Conservation (phyloP, 2,113 vertebrate species). For the Lanius ludovicianus region DNA sequence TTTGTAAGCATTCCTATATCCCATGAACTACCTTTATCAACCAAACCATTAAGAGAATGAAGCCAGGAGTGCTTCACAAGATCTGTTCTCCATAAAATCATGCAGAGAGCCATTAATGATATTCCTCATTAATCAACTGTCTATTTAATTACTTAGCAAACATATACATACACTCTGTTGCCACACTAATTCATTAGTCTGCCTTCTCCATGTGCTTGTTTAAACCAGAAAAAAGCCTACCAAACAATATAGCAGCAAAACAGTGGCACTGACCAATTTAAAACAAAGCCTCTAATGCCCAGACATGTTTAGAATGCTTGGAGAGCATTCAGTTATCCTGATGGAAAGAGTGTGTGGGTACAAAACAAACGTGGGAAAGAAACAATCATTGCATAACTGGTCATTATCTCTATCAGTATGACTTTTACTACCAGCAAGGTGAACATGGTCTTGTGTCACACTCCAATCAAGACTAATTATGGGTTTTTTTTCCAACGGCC, state of each 20-base stretch:
- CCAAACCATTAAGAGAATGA: not conserved
- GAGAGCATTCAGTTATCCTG: not conserved
- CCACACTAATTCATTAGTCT: not conserved
- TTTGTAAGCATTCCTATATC: not conserved
- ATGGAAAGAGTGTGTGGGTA: not conserved
- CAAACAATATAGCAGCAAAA: not conserved
- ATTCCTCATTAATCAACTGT: not conserved
- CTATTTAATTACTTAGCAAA: not conserved
- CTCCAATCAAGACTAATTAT: not conserved
- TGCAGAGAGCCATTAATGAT: not conserved
- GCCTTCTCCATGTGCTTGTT: not conserved
- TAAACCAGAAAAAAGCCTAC: not conserved
- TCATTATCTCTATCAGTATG: not conserved
- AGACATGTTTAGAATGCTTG: not conserved
- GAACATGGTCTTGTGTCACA: not conserved
- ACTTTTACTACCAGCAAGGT: not conserved
- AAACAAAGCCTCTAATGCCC: not conserved
- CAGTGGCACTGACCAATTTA: not conserved
- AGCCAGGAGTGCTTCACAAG: not conserved
- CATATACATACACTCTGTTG: not conserved
- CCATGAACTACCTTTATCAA: not conserved
- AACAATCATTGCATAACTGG: not conserved
- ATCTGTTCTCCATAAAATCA: not conserved
- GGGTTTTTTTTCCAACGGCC: not conserved
- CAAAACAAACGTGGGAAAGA: not conserved